Percentiles rank a stretch among this genome's conserved stretches.
Conservation (phyloP, 2,888 invertebrate species). For the Dynastes maya region DNA sequence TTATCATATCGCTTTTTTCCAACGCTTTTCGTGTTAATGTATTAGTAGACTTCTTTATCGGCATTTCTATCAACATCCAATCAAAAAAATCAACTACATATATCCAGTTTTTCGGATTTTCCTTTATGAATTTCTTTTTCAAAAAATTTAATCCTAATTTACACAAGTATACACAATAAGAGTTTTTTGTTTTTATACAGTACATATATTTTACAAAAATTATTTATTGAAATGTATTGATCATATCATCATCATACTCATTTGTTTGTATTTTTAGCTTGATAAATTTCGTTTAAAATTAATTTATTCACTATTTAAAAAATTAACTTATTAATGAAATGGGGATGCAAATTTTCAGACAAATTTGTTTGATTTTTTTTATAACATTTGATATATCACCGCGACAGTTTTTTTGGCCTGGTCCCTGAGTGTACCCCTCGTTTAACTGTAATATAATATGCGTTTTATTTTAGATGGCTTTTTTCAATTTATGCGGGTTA, state of each 20-base stretch:
- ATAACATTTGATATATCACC: conserved; percentile 69
- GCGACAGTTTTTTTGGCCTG: conserved; percentile 71
- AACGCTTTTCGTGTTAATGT: too few species aligned
- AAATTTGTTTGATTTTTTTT: conserved; percentile 67
- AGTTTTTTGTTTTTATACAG: conserved; percentile 64
- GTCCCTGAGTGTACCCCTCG: conserved; percentile 72
- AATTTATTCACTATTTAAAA: not conserved
- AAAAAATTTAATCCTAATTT: too few species aligned
- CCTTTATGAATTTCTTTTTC: conserved; percentile 57
- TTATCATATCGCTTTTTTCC: not conserved
- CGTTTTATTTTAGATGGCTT: not conserved
- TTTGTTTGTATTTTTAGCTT: conserved; percentile 48
- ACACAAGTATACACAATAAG: conserved; percentile 67
- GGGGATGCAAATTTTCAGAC: conserved; percentile 64
- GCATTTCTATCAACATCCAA: conserved; percentile 42
- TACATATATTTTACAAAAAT: conserved; percentile 47
- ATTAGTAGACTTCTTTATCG: conserved; percentile 4
- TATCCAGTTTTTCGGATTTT: conserved; percentile 57
- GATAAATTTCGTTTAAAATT: conserved; percentile 48
- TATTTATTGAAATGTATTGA: conserved; percentile 67
- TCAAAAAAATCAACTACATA: conserved; percentile 50
- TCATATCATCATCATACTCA: conserved; percentile 63
- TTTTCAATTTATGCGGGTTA: not conserved
- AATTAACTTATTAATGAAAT: conserved; percentile 57
- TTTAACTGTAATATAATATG: conserved; percentile 24